Conservation (phyloP, 2,113 vertebrate genomes). For the Mustela nigripes region DNA sequence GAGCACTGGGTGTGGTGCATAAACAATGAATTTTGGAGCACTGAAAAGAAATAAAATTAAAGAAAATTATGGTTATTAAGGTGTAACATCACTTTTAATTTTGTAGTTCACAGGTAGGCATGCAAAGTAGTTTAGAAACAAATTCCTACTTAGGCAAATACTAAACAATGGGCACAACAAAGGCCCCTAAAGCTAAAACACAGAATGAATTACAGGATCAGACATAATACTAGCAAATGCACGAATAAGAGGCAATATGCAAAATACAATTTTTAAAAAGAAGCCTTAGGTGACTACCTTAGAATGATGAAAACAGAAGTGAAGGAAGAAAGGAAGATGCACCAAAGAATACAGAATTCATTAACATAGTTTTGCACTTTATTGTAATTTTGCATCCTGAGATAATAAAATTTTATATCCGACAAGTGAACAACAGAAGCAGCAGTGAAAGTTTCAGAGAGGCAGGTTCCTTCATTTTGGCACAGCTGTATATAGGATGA, state of each 20-base stretch:
- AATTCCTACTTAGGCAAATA: conserved; percentile 56
- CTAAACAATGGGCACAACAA: neutral
- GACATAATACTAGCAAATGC: conserved; percentile 19
- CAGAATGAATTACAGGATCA: conserved; percentile 30
- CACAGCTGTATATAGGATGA: conserved; percentile 80
- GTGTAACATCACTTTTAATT: neutral
- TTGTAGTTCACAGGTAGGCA: neutral
- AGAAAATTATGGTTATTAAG: neutral
- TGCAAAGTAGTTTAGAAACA: conserved; percentile 9
- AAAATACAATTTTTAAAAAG: conserved; percentile 29
- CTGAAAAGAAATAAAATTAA: too few species aligned
- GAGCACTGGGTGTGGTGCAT: too few species aligned
- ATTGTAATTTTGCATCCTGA: conserved; percentile 84
- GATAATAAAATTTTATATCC: conserved; percentile 78
- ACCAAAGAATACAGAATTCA: conserved; percentile 36
- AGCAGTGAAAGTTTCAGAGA: conserved; percentile 77
- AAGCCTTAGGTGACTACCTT: conserved; percentile 35
- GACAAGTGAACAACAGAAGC: conserved; percentile 83
- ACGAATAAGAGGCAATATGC: neutral
- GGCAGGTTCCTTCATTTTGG: conserved; percentile 81
- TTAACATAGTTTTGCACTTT: conserved; percentile 78
- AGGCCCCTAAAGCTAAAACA: neutral
- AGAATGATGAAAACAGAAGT: conserved; percentile 15
- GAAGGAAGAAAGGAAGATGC: conserved; percentile 20
- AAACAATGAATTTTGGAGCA: too few species aligned